Conservation (phyloP, 2,888 invertebrate species). For the Drosophila lutescens region DNA sequence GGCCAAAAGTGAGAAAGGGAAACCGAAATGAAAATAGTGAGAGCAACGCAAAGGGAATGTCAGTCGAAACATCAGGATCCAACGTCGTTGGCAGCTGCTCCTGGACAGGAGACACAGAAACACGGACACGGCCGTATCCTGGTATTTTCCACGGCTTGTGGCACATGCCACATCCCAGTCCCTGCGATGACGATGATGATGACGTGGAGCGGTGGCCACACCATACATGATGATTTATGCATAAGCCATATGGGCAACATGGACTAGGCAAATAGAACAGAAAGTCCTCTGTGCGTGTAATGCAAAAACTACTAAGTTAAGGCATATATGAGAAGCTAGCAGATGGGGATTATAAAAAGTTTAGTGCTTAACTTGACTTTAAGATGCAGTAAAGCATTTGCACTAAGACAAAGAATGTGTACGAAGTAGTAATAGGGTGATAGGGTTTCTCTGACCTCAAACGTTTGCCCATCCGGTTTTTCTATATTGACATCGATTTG, state of each 20-base stretch:
- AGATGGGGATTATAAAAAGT: slow-evolving; percentile 21
- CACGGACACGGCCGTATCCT: slow-evolving; percentile 34
- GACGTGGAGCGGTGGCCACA: slow-evolving; percentile 42
- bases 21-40: slow-evolving; percentile 28
- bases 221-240: slow-evolving; percentile 64
- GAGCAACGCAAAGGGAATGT: slow-evolving; percentile 46
- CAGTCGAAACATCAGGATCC: slow-evolving; percentile 49
- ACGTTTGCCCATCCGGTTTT: no score
- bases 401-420: background rate
- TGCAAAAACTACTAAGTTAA: slow-evolving; percentile 28
- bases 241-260: slow-evolving; percentile 54
- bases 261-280: slow-evolving; percentile 36
- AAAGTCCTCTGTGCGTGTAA: slow-evolving; percentile 42
- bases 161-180: slow-evolving; percentile 4
- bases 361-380: slow-evolving; percentile 27
- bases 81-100: slow-evolving; percentile 45
- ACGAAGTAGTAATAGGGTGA: no score
- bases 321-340: background rate
- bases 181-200: slow-evolving; percentile 29
- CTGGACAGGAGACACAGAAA: slow-evolving; percentile 25
- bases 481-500: no score
- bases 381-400: slow-evolving; percentile 7
- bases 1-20: slow-evolving; percentile 16
- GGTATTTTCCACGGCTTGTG: slow-evolving; percentile 40
- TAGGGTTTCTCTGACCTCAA: no score